phyloP scores from a whole-genome alignment of 2,113 vertebrate genomes.

The Suncus etruscus region DNA sequence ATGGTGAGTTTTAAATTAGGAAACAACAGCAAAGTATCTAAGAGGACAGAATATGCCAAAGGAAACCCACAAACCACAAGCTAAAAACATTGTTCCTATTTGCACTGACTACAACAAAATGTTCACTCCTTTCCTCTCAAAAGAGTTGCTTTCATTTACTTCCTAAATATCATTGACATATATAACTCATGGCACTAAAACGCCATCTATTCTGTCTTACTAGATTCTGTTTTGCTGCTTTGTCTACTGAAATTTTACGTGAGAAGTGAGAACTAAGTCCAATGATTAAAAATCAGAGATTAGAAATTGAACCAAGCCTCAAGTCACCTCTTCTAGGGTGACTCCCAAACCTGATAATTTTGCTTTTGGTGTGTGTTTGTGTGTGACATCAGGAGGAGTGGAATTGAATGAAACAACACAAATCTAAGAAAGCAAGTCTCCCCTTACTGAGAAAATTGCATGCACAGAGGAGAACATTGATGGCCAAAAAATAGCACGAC shows the following conservation, averaged over 20 bases:
- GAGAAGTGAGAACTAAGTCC: constrained; percentile 39
- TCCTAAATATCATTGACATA: constrained; percentile 38
- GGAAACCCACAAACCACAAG: constrained; percentile 83
- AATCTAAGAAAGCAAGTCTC: not conserved
- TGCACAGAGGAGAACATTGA: not conserved
- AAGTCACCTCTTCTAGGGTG: not conserved
- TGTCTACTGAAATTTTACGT: constrained; percentile 25
- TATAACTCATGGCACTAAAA: constrained; percentile 57
- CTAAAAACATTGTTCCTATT: constrained; percentile 70
- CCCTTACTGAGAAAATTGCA: constrained; percentile 46
- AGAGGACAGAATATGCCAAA: constrained; percentile 73
- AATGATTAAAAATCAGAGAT: constrained; percentile 6
- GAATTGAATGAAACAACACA: not conserved
- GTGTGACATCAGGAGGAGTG: not conserved
- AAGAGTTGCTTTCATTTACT: constrained; percentile 60
- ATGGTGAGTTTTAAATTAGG: constrained; percentile 79
- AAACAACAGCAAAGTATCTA: constrained; percentile 81
- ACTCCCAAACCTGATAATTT: not conserved
- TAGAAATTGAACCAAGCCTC: not conserved
- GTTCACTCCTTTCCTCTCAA: constrained; percentile 38
- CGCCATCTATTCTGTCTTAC: constrained; percentile 42
- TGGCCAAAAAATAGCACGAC: not conserved
- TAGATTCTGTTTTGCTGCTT: constrained; percentile 68
- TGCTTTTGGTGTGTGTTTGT: not conserved
- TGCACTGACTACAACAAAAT: constrained; percentile 73